Evolutionary conservation across 2,113 vertebrate genomes (phyloP).

Genomic region (Elgaria multicarinata): DNA sequence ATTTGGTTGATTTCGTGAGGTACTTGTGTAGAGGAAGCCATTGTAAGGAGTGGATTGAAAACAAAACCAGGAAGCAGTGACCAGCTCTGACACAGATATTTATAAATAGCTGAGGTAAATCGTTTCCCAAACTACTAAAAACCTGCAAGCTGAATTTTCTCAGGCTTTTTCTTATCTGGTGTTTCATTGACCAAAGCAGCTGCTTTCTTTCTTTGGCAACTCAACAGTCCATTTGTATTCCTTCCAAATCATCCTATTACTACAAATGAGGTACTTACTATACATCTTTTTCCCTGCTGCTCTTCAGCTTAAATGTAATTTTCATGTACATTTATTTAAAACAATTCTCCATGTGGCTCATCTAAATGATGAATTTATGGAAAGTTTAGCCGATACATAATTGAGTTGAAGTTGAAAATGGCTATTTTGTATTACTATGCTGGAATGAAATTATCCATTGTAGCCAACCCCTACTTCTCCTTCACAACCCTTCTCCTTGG

Average conservation of each 20-base stretch:
- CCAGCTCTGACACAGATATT: not conserved
- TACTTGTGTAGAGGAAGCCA: not conserved
- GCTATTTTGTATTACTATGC: conserved; percentile 53
- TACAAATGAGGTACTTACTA: conserved; percentile 64
- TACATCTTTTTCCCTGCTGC: conserved; percentile 60
- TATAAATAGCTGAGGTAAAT: not conserved
- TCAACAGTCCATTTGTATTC: conserved; percentile 57
- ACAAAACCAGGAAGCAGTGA: not conserved
- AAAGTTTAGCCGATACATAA: conserved; percentile 62
- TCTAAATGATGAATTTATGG: conserved; percentile 73
- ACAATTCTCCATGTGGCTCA: conserved; percentile 58
- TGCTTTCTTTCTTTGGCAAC: conserved; percentile 57
- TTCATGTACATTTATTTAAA: conserved; percentile 73
- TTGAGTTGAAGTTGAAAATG: conserved; percentile 66
- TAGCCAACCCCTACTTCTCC: conserved; percentile 46
- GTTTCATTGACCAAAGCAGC: conserved; percentile 37
- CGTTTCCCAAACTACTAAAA: not conserved
- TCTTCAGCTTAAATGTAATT: conserved; percentile 76
- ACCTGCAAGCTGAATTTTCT: conserved; percentile 37
- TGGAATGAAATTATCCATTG: conserved; percentile 62
- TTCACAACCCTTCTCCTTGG: conserved; percentile 45
- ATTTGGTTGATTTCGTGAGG: not conserved
- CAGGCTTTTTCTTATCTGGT: conserved; percentile 31
- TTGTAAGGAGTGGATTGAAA: not conserved
- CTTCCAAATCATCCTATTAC: conserved; percentile 59